Conservation (phyloP, 2,888 invertebrate genomes). For the Megamerina dolium region DNA sequence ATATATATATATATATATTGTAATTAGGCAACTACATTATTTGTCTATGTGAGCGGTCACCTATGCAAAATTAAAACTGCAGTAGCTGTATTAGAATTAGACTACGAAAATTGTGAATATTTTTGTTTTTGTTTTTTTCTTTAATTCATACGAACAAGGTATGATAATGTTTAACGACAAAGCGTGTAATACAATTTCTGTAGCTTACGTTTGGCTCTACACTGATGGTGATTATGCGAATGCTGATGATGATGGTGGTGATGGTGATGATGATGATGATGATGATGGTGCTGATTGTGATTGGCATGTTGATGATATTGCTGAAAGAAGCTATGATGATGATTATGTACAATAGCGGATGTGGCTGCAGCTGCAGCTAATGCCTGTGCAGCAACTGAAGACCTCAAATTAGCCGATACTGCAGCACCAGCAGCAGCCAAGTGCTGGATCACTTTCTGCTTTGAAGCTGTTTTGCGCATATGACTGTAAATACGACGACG, state of each 20-base stretch:
- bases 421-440: constrained; percentile 11
- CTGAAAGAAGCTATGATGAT: constrained; percentile 27
- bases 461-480: constrained; percentile 20
- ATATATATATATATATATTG: too few species aligned
- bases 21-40: too few species aligned
- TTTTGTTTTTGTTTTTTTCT: too few species aligned
- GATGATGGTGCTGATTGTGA: constrained; percentile 21
- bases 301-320: constrained; percentile 19
- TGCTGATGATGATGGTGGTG: constrained; percentile 30
- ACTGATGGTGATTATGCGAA: constrained; percentile 35
- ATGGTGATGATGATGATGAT: constrained; percentile 24
- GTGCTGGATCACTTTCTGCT: neutral
- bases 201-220: constrained; percentile 47
- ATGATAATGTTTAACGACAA: too few species aligned
- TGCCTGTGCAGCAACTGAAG: constrained; percentile 25
- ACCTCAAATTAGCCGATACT: constrained; percentile 26
- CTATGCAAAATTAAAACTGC: too few species aligned
- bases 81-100: too few species aligned
- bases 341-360: constrained; percentile 41
- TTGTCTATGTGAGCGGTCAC: too few species aligned
- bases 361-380: constrained; percentile 27
- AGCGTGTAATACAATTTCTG: constrained; percentile 49
- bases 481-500: constrained; percentile 39
- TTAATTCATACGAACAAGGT: too few species aligned
- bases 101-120: too few species aligned